These are phyloP conservation scores for Agrotis puta DNA, from an alignment of 2,888 invertebrate species.

Conservation along the genomic window DNA sequence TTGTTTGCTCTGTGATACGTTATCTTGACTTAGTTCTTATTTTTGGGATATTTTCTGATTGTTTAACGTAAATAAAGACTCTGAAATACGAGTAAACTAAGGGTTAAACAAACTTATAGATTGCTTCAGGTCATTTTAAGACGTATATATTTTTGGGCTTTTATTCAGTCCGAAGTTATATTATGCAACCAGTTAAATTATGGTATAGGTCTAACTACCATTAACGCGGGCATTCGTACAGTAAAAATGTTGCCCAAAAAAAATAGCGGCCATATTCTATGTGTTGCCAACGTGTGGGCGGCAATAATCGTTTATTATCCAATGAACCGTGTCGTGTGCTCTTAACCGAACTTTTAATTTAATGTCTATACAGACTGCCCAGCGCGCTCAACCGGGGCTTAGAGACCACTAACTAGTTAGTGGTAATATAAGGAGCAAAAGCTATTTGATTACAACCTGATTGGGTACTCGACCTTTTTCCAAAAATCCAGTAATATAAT, in stretches of 20 bases:
- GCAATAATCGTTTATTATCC: constrained; percentile 63
- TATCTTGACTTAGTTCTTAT: constrained; percentile 9
- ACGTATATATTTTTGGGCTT: neutral
- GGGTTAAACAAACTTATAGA: neutral
- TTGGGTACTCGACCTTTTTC: constrained; percentile 7
- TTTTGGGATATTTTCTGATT: constrained; percentile 21
- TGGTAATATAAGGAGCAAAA: constrained; percentile 3
- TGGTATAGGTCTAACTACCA: constrained; percentile 26
- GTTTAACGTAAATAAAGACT: neutral
- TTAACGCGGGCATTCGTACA: constrained; percentile 3
- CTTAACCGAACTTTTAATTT: constrained; percentile 63
- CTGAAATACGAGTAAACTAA: neutral
- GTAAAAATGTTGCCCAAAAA: constrained; percentile 14
- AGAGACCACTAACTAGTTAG: constrained; percentile 29
- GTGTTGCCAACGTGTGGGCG: constrained; percentile 39
- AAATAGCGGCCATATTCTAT: constrained; percentile 21
- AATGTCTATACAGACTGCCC: constrained; percentile 38
- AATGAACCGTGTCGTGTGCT: constrained; percentile 62
- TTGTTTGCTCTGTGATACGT: constrained; percentile 29
- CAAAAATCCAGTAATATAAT: neutral
- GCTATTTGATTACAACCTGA: neutral
- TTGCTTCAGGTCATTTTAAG: neutral
- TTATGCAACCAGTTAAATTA: constrained; percentile 5
- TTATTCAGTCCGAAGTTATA: neutral
- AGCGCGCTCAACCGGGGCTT: constrained; percentile 25